Evolutionary conservation across 2,113 vertebrate species (phyloP).

Genomic region (Engystomops pustulosus): DNA sequence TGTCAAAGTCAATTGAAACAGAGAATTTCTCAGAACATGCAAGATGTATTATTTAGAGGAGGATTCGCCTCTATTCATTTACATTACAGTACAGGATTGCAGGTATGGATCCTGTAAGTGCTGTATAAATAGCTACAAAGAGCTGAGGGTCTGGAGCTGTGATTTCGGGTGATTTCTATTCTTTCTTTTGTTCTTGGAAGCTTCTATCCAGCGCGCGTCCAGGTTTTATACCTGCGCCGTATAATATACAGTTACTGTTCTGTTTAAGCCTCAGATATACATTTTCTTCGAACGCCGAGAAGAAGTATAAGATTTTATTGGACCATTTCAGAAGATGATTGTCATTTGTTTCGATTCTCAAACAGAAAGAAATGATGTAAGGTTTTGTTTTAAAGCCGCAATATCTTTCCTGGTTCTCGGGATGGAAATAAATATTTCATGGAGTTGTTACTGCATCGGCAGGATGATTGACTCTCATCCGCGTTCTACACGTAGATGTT

Average conservation of each 20-base stretch:
- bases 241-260: background rate
- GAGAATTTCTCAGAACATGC: too few relatives aligned
- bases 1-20: too few relatives aligned
- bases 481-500: too few relatives aligned
- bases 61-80: background rate
- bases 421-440: slow-evolving; percentile 28
- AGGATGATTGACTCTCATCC: background rate
- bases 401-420: background rate
- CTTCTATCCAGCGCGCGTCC: background rate
- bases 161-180: background rate
- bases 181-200: background rate
- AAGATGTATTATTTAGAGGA: background rate
- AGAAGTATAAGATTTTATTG: background rate
- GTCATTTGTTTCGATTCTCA: slow-evolving; percentile 16
- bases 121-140: background rate
- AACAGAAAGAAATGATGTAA: background rate
- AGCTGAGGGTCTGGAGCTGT: background rate
- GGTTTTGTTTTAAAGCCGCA: background rate
- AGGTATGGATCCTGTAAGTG: too few relatives aligned
- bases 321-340: background rate
- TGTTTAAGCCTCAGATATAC: background rate
- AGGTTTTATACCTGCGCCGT: background rate
- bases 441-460: background rate
- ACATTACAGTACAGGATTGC: too few relatives aligned
- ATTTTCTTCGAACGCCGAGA: background rate